Base-by-base conservation (phyloP, 1,140 invertebrate species). In the Halictus rubicundus region DNA sequence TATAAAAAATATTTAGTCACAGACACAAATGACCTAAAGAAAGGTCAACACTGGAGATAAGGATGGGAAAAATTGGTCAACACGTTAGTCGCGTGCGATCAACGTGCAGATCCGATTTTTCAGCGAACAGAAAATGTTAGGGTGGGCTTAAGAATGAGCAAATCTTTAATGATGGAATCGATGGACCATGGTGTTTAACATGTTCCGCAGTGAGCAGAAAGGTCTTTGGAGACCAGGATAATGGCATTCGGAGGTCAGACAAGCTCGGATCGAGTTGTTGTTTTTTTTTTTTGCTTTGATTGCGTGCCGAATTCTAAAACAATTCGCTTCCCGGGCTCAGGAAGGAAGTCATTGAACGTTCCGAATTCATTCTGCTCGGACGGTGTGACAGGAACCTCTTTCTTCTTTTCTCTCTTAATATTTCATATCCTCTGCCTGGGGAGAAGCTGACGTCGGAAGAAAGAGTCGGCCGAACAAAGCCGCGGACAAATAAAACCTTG, bases 391-490 rank as follows among this genome's bases (percentile, higher is more conserved):
- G 39, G 25, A 68, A 32, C 12, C 23, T 37, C 49, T 63, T 23
- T 52, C 37, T 63, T 32, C 25, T 32, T 75, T 80, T 27, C 52
- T 79, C n/a, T 32, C 52, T 75, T 74, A 46, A 66, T 80, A 75
- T 73, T 75, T 68, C 64, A 27, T 42, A 32, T 66, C 23, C 27
- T 70, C 59, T 25, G 81, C 54, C 49, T 19, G 76, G 23, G 60
- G 57, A 54, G 81, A 73, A 73, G 73, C 81, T 77, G 74, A 78
- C 80, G 69, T 78, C 59, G 46, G 19, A 57, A 57, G 72, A 69
- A 78, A 81, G 74, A 68, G 39, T 52, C 59, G 59, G 27, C 25
- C 54, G 19, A 72, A 81, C 82, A 81, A 76, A 76, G 74, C 82
- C 39, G n/a, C n/a, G 23, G 61, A 16, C 25, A 27, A 27, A 65